Evolutionary conservation across 2,797 vertebrate species (phyloP), one percentile per base, ranked within the genome.

Genomic region (Austrolebias charrua): DNA sequence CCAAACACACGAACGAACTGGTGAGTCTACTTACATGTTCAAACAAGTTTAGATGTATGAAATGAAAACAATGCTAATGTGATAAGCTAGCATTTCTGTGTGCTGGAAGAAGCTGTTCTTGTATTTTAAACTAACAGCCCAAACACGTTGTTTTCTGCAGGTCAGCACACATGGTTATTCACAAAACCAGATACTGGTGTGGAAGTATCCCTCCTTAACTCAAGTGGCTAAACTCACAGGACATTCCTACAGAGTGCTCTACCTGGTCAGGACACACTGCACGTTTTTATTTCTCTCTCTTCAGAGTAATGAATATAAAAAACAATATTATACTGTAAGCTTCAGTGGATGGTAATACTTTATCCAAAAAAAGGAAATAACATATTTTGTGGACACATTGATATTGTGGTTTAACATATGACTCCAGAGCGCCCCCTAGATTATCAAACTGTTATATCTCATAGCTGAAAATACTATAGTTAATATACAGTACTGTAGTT

Each of bases 91-190:
- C 31, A 1, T 33, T 33, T 33, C 38, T 40, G 38, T 40, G 38
- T 40, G 38, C 38, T 40, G 10, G 10, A 12, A 40, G 10, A 40
- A 12, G 35, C 9, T 12, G 2, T 38, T 9, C 2, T 10, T 40
- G 4, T 12, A 12, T 12, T 40, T 2, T 4, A 40, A 19, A 55
- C 10, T 5, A 28, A 42, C 19, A 20, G 4, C 31, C 24, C 46
- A 1, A 14, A 50, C 55, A 28, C 28, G 62, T 53, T 73, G 8
- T 60, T 31, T 44, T 38, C 46, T 80, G 1, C 83, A 99, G 97
- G 98, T 99, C 76, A 99, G 98, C 89, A 99, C 98, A 4, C 98
- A 99, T 0, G 98, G 98, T 66, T 99, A 99, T 86, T 99, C 98
- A 0, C 98, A 99, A 91, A 99, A 99, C 89, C 98, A 99, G 92